Conservation (phyloP, 2,797 vertebrate species). For the Etheostoma perlongum region DNA sequence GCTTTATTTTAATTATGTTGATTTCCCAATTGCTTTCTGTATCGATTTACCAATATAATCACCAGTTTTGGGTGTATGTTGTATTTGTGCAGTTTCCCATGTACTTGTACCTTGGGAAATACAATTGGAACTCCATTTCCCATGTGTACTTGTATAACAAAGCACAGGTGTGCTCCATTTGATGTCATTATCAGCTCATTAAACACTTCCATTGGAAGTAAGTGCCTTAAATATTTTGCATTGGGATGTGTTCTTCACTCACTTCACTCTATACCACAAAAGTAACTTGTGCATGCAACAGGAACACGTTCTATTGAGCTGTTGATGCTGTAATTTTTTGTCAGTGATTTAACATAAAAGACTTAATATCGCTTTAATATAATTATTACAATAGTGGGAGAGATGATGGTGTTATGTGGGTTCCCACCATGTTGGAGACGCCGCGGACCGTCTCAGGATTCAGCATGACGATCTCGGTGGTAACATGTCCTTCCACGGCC, state of each 20-base stretch:
- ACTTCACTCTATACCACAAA: not conserved
- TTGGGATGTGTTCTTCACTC: not conserved
- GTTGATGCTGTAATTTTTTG: not conserved
- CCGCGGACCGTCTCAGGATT: slow-evolving; percentile 95
- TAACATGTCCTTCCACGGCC: slow-evolving; percentile 95
- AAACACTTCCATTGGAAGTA: not conserved
- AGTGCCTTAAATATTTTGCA: not conserved
- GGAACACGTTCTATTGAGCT: not conserved
- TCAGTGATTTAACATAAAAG: not conserved
- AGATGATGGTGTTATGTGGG: not conserved
- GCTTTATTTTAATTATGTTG: not conserved
- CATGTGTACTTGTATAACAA: slow-evolving; percentile 3
- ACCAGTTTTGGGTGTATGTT: not conserved
- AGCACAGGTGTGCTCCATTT: slow-evolving; percentile 13
- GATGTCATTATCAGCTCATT: slow-evolving; percentile 21
- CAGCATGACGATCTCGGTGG: slow-evolving; percentile 98
- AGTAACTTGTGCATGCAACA: not conserved
- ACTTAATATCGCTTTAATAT: not conserved
- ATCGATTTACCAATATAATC: not conserved
- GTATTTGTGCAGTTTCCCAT: not conserved
- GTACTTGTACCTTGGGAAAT: not conserved
- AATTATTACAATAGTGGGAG: not conserved
- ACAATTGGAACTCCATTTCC: not conserved
- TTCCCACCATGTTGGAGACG: slow-evolving; percentile 93
- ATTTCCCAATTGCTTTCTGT: not conserved